phyloP scores from a whole-genome alignment of 2,888 invertebrate genomes.

The Stenodera caucasica region DNA sequence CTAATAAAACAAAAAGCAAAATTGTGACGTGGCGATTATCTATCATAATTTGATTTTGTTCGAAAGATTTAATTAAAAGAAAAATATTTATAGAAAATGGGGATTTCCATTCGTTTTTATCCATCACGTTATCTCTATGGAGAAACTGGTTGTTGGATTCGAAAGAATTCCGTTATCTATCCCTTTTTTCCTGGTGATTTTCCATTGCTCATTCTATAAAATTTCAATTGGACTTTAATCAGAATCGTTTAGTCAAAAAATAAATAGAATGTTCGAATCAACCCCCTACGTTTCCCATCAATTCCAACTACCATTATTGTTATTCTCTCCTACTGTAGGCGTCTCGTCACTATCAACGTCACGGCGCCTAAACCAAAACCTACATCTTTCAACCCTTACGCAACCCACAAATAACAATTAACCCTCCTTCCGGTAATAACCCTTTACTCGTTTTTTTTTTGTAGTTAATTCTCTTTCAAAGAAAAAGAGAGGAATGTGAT shows the following conservation, averaged over 20 bases:
- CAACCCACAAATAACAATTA: background rate
- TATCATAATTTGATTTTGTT: no score
- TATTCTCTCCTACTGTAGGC: conserved; percentile 13
- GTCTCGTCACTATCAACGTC: conserved; percentile 26
- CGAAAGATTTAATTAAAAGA: no score
- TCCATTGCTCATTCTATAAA: background rate
- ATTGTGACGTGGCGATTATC: background rate
- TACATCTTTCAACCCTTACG: conserved; percentile 11
- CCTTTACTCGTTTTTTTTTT: background rate
- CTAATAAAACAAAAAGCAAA: background rate
- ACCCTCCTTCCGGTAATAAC: background rate
- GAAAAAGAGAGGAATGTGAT: background rate
- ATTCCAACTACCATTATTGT: background rate
- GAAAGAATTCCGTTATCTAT: background rate
- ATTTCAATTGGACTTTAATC: background rate
- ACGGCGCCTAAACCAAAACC: conserved; percentile 34
- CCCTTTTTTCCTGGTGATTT: background rate
- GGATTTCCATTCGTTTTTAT: background rate
- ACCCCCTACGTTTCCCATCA: background rate
- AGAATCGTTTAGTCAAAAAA: background rate
- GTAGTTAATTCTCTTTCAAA: background rate
- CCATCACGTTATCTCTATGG: background rate
- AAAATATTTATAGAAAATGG: no score
- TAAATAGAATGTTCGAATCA: conserved; percentile 1
- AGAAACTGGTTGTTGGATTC: background rate